Base-by-base conservation (phyloP, 2,113 vertebrate genomes). In the Anoplopoma fimbria region DNA sequence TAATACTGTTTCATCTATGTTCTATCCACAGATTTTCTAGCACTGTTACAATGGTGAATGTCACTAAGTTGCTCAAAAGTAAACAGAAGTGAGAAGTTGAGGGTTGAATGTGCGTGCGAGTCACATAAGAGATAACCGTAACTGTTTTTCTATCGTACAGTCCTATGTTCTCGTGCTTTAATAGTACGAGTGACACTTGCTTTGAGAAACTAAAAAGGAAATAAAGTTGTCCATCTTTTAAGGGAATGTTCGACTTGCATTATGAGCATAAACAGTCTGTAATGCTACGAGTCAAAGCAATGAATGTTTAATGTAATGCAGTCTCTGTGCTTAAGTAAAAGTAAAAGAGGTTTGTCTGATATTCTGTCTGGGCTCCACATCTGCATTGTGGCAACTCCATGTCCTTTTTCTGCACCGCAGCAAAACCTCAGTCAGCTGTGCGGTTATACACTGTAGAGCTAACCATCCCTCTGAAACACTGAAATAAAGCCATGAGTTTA, bases 131-230 rank as follows among this genome's bases (percentile, higher is more conserved):
- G 36, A 36, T 74, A 36, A 60, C 68, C 47, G 76, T 64, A 55
- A 49, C 42, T 85, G 47, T 65, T 60, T 75, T 70, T 45, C 45
- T 75, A 7, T 49, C 34, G 14, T 68, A 25, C 74, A 31, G 31
- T 29, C 13, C 4, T 74, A 29, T 70, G 21, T 65, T 72, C 27
- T 29, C 34, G 68, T 65, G 38, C 73, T 74, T 45, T 84, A 53
- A 51, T 72, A 82, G 89, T 25, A 40, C 40, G 58, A 58, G n/a
- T 72, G 42, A 67, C 42, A 53, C n/a, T 79, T 69, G 42, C 69
- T 81, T 81, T 73, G 60, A 85, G 61, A 74, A 70, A 81, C 45
- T 84, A 40, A 77, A 82, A 85, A 75, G 61, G 49, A 87, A 91
- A 81, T 81, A 81, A 86, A 87, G 34, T 55, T 73, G 33, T 82